These are phyloP conservation scores for Conistra vaccinii DNA, from an alignment of 2,888 invertebrate species.

Conservation along the genomic window DNA sequence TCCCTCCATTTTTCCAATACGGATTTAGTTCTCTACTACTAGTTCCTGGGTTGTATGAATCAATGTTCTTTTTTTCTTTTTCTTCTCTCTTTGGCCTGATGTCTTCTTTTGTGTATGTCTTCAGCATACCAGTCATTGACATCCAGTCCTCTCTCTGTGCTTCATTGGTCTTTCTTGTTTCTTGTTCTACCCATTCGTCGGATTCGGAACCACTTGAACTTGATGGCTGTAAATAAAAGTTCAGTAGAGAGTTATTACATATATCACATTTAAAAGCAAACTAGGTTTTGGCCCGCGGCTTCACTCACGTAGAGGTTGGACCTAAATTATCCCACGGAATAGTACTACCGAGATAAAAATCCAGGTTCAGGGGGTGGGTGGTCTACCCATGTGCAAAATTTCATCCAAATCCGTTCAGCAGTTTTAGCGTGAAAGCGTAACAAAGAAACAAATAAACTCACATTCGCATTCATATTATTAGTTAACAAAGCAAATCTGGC, in stretches of 20 bases:
- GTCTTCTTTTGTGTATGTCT: slow-evolving; percentile 86
- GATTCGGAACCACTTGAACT: slow-evolving; percentile 79
- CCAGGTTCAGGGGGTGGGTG: too few relatives aligned
- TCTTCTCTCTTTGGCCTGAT: slow-evolving; percentile 87
- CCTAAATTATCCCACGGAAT: not conserved
- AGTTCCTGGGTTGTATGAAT: slow-evolving; percentile 93
- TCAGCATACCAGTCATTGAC: slow-evolving; percentile 91
- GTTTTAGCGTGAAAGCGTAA: not conserved
- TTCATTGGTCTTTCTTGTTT: slow-evolving; percentile 60
- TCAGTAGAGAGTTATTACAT: not conserved
- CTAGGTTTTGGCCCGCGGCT: not conserved
- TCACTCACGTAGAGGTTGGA: too few relatives aligned
- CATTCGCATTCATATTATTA: not conserved
- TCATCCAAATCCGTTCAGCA: not conserved
- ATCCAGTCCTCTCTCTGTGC: slow-evolving; percentile 95
- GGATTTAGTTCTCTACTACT: slow-evolving; percentile 96
- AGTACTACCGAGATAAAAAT: not conserved
- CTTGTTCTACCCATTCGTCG: slow-evolving; percentile 92
- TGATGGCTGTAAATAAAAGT: slow-evolving; percentile 74
- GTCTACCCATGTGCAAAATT: not conserved
- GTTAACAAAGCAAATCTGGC: not conserved
- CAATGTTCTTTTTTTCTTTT: slow-evolving; percentile 88
- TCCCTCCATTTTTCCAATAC: slow-evolving; percentile 97
- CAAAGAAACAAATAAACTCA: not conserved
- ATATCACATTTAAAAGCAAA: not conserved